Evolutionary conservation across 2,113 vertebrate genomes (phyloP), one percentile per base, ranked within the genome.

Genomic region (Zosterops lateralis): DNA sequence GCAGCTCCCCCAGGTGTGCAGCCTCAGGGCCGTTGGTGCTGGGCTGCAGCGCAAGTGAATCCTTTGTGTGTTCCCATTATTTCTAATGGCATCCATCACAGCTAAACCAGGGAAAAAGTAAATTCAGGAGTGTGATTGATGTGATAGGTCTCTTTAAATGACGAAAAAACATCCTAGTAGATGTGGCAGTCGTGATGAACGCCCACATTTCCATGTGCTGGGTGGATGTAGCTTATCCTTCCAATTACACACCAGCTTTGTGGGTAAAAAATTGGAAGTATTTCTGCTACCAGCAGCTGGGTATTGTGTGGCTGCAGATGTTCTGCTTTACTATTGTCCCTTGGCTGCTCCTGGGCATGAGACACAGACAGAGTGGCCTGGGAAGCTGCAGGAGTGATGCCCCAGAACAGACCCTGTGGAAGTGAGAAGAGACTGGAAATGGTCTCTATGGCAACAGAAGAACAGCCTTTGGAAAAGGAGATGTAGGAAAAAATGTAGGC

Each of bases 401-500:
- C 77, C 61, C 84, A 32, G 38, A 90, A 82, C 2, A 84, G 66
- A 84, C 62, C 29, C 64, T 48, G 62, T 36, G 70, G n/a, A 20
- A 40, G n/a, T 28, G 42, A 31, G 64, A 32, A 67, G 87, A 81
- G 58, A 48, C 32, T 70, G 54, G 73, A 87, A 84, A 61, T 57
- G 45, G 95, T 97, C 58, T 91, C 97, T 75, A 96, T 97, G 93
- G 94, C 94, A 96, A 96, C 97, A 81, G 76, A 91, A 85, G 79
- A 95, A 20, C 31, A 54, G 50, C 38, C 53, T 95, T 93, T 76
- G 68, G n/a, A 68, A 92, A 79, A 38, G 71, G 66, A 89, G 56
- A 38, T 74, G 72, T 1, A 1, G 58, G 51, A 11, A 86, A 73
- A 83, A 90, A 78, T 67, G 65, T 66, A 80, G 44, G 53, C 83